A percentile compares a stretch with the other conserved stretches of the same genome.
These are phyloP conservation scores for Bostrychus sinensis DNA, from an alignment of 2,113 vertebrate genomes.

Conservation along the genomic window DNA sequence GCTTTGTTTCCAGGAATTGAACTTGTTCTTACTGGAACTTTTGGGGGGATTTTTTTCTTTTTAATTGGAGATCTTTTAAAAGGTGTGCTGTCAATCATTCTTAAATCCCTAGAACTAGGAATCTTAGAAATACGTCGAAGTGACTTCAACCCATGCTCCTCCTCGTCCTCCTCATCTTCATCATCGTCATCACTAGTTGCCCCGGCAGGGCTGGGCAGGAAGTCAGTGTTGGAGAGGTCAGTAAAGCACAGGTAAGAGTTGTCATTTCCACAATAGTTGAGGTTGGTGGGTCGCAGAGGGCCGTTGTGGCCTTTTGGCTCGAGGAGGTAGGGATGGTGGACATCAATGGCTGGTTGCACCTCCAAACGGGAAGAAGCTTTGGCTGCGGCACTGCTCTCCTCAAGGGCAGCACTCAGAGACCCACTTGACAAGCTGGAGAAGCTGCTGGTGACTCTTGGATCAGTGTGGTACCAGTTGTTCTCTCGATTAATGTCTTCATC, in stretches of 20 bases:
- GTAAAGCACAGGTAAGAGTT: constrained; percentile 79
- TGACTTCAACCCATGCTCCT: constrained; percentile 39
- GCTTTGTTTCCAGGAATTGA: constrained; percentile 66
- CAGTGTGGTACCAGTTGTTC: constrained; percentile 85
- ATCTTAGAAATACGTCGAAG: constrained; percentile 75
- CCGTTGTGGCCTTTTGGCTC: constrained; percentile 63
- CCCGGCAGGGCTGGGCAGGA: constrained; percentile 61
- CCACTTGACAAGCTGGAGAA: constrained; percentile 91
- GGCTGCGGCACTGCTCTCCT: constrained; percentile 75
- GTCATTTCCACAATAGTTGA: constrained; percentile 54
- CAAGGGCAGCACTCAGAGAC: constrained; percentile 88
- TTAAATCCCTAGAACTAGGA: constrained; percentile 74
- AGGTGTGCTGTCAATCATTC: constrained; percentile 73
- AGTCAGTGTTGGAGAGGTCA: constrained; percentile 75
- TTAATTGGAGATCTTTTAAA: constrained; percentile 64
- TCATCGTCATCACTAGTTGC: constrained; percentile 65
- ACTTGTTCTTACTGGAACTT: constrained; percentile 75
- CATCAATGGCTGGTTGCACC: constrained; percentile 69
- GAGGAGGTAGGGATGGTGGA: constrained; percentile 77
- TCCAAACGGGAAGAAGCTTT: constrained; percentile 55
- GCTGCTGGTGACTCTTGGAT: constrained; percentile 84
- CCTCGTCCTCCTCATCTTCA: constrained; percentile 60
- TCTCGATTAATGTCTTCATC: constrained; percentile 74
- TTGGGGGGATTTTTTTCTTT: constrained; percentile 70
- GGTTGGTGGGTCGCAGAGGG: constrained; percentile 62